Base-by-base conservation (phyloP, 2,888 invertebrate species). In the Eristalis intricaria region DNA sequence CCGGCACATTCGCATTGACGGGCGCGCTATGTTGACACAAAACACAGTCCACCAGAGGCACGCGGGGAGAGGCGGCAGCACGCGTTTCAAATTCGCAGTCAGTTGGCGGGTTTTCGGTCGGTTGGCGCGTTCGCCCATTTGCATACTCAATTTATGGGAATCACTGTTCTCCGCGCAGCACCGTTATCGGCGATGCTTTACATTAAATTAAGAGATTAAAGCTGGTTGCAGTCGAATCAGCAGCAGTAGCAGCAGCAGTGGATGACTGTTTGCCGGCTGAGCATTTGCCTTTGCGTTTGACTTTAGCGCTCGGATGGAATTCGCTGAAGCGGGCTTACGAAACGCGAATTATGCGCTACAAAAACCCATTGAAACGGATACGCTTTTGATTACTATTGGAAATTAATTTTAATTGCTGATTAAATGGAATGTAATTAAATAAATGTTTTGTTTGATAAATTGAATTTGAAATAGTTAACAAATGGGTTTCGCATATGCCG, bases 121-220 rank as follows among this genome's bases (percentile, higher is more conserved):
- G 68, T 60, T 58, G 63, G 64, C 26, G 64, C 26, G 69, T 13
- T 60, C 26, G 13, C 60, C 32, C 77, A 82, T 86, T 86, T 86
- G 82, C 82, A 86, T 82, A 78, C 77, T 69, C 77, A 78, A 82
- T 82, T 78, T 78, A 81, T 81, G 69, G 58, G 68, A 81, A 64
- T 73, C 43, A n/a, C n/a, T 77, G 75, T 61, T 60, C 66, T 71
- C 15, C 56, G 69, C 4, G 29, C 32, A 5, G 29, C 68, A 73
- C 66, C 58, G 77, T 78, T 81, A 78, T 86, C 74, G 77, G 61
- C 70, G 77, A 75, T 86, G 73, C 65, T 77, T 82, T 78, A 82
- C 77, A 74, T 82, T 78, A 82, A 86, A 86, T 86, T 74, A 86
- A 86, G 85, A 82, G 77, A 81, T 86, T 82, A 70, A 65, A 79